Evolutionary conservation across 2,113 vertebrate genomes (phyloP), one percentile per base, ranked within the genome.

Genomic region (Archilochus colubris): DNA sequence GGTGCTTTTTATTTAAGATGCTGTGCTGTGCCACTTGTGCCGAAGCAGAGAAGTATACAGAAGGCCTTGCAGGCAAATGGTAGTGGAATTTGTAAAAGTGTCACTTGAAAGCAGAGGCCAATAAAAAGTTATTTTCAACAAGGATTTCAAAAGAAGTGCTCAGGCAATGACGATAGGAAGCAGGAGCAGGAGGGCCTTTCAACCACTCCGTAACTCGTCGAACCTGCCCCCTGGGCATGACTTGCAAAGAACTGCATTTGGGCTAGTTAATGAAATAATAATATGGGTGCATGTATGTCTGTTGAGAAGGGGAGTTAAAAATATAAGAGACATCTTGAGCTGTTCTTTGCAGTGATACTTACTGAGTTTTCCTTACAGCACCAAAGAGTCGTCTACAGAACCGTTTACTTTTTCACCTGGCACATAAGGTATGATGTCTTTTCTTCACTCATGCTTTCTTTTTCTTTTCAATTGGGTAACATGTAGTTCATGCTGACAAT

Each of bases 401-500:
- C 95, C 98, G 99, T 44, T 98, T 99, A 31, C 98, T 99, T 54
- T 99, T 99, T 98, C 99, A 99, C 96, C 96, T 99, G 98, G 99
- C 99, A 69, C 99, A 99, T 95, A 99, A 99, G 99, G 99, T 99
- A 97, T 70, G 95, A 86, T 91, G 55, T 83, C 53, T 87, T 92
- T n/a, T 90, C 87, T 82, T 93, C 77, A 63, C 21, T 81, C 6
- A n/a, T 77, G 6, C 50, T 63, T 79, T 88, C 84, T 66, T 66
- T 93, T 93, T 76, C 81, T 74, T 94, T 95, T 86, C 38, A 53
- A 0, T 80, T 91, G 58, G 21, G 20, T 70, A 72, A 53, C 57
- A 17, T 73, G 79, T 75, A 83, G 88, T 91, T 86, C 77, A 30
- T 74, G 58, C 68, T 91, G 76, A 50, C 61, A 94, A 30, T 27